phyloP scores from a whole-genome alignment of 2,888 invertebrate species.

The Cephus pygmeus region DNA sequence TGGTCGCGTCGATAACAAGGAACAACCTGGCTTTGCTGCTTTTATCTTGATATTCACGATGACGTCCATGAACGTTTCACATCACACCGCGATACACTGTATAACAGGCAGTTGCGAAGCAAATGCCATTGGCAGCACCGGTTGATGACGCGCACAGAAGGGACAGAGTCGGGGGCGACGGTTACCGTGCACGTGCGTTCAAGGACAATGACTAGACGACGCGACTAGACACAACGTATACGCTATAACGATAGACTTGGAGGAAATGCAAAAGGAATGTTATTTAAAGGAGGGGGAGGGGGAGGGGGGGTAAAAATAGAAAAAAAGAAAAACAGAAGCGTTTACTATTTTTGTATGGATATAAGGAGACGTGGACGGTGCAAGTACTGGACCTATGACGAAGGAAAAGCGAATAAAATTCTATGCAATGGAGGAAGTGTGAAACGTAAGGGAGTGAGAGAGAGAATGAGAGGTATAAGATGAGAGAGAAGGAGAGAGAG shows the following conservation, averaged over 20 bases:
- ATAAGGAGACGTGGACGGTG: conserved; percentile 53
- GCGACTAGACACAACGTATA: not conserved
- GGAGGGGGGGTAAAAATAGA: not conserved
- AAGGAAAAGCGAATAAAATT: conserved; percentile 39
- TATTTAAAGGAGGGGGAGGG: conserved; percentile 25
- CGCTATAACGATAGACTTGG: not conserved
- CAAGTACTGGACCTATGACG: conserved; percentile 59
- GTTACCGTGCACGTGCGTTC: not conserved
- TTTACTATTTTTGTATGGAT: conserved; percentile 61
- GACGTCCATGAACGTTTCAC: conserved; percentile 2
- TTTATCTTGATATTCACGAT: conserved; percentile 11
- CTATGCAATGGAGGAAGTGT: conserved; percentile 24
- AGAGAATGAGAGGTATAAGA: conserved; percentile 19
- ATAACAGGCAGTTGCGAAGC: conserved; percentile 37
- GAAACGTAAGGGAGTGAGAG: conserved; percentile 11
- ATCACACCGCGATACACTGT: not conserved
- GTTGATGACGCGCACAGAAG: not conserved
- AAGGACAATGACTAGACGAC: not conserved
- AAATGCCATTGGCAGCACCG: conserved; percentile 28
- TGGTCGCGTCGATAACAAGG: not conserved
- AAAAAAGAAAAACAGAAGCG: conserved; percentile 33
- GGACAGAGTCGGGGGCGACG: not conserved
- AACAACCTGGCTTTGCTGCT: not conserved
- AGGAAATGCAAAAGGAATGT: conserved; percentile 37
- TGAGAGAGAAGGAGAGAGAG: conserved; percentile 16